phyloP scores from a whole-genome alignment of 2,888 invertebrate species.

The Polia nebulosa region DNA sequence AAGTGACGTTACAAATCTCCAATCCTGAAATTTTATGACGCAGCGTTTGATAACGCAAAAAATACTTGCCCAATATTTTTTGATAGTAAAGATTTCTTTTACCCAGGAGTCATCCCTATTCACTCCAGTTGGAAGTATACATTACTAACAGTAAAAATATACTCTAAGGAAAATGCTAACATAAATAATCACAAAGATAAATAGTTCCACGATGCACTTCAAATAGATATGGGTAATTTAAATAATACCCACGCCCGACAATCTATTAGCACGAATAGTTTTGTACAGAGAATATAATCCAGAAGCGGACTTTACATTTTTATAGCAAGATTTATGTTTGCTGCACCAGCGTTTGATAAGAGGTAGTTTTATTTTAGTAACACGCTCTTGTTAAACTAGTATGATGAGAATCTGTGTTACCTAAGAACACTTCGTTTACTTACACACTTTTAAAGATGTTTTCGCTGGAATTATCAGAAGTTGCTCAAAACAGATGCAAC shows the following conservation, averaged over 20 bases:
- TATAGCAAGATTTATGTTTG: conserved; percentile 23
- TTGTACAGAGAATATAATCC: conserved; percentile 16
- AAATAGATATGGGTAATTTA: conserved; percentile 19
- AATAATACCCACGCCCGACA: conserved; percentile 28
- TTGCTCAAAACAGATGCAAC: too few species aligned
- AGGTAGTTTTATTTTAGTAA: conserved; percentile 3
- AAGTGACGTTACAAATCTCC: too few species aligned
- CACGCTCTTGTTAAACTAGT: conserved; percentile 2
- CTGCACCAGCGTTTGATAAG: background rate
- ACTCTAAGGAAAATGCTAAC: background rate
- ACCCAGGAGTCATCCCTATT: too few species aligned
- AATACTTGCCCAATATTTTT: too few species aligned
- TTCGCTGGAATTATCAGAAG: too few species aligned
- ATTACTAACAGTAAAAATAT: background rate
- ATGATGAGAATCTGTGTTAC: background rate
- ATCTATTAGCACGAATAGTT: conserved; percentile 21
- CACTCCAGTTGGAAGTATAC: background rate
- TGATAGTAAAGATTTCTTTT: too few species aligned
- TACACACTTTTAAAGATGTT: background rate
- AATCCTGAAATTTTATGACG: too few species aligned
- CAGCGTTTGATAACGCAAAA: too few species aligned
- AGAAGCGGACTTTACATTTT: conserved; percentile 33
- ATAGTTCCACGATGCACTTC: conserved; percentile 11
- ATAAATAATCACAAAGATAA: background rate
- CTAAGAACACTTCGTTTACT: background rate